Base-by-base conservation (phyloP, 2,888 invertebrate genomes). In the Creontiades dilutus region DNA sequence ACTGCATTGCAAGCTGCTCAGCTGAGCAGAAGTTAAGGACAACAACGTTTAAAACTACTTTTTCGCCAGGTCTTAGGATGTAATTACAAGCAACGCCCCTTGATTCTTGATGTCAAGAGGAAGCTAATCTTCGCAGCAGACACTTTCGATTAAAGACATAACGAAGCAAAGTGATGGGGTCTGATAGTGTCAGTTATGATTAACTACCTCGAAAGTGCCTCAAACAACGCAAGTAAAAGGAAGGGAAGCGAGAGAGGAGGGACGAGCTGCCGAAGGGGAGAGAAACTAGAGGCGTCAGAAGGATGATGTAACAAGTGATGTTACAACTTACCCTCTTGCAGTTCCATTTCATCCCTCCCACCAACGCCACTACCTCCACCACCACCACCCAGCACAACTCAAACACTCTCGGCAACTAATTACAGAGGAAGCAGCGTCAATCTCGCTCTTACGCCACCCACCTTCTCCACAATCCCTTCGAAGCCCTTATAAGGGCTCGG, bases 131-230 rank as follows among this genome's bases (percentile, higher is more conserved):
- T 85, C 61, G 55, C n/a, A 61, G 82, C 85, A 28, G 85, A 85
- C 85, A 85, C 85, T 85, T 86, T 86, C 86, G 46, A 86, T 86
- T 86, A 86, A 86, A 86, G 86, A 86, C 86, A 86, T 86, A 75
- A 86, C 68, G 46, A 75, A 86, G 47, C 82, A 19, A 55, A 86
- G 86, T 75, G 75, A 86, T 86, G 86, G 86, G 68, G 86, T 86
- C 86, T 86, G 86, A 86, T 86, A 86, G 86, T 86, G 86, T 86
- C 86, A 86, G 86, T 68, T 86, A 86, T 86, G 86, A 86, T 86
- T 86, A 86, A 86, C 86, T 86, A 75, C 86, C 48, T 52, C 47
- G 82, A 82, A 82, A 82, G 82, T 55, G 80, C 80, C 23, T 46
- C 48, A 46, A 23, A 37, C 37, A 46, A 37, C 48, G 14, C 47